A percentile compares a stretch with the other conserved stretches of the same genome.
Conservation (phyloP, 2,888 invertebrate species). For the Heliconius aoede region DNA sequence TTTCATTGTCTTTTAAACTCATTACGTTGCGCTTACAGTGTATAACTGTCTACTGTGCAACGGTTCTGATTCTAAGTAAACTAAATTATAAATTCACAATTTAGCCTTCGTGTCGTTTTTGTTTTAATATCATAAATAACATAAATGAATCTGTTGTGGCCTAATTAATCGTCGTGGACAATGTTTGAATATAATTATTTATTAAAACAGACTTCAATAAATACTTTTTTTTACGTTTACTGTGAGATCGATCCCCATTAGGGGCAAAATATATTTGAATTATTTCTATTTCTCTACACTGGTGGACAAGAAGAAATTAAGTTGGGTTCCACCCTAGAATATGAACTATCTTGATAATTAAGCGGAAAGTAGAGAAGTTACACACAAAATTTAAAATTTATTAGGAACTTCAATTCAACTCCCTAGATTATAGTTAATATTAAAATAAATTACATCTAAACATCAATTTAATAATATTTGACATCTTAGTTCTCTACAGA, state of each 20-base stretch:
- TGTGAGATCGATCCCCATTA: not conserved
- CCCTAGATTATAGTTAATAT: no score
- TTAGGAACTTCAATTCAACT: no score
- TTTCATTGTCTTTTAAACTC: constrained; percentile 50
- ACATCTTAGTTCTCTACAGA: not conserved
- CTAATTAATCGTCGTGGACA: not conserved
- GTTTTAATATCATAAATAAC: not conserved
- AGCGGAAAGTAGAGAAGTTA: no score
- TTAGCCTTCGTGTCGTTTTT: not conserved
- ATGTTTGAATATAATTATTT: no score
- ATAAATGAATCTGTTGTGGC: not conserved
- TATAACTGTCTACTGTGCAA: constrained; percentile 38
- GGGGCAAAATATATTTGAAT: no score
- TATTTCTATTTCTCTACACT: no score
- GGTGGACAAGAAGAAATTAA: no score
- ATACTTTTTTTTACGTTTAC: no score
- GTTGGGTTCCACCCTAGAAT: no score
- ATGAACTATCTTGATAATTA: no score
- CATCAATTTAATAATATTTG: not conserved
- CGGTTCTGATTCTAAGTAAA: constrained; percentile 28
- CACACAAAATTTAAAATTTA: no score
- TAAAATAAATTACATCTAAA: not conserved
- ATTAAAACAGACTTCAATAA: no score
- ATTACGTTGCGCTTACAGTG: constrained; percentile 44
- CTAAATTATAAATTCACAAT: constrained; percentile 22